Evolutionary conservation across 2,113 vertebrate species (phyloP), one percentile per base, ranked within the genome.

Genomic region (Rhinolophus ferrumequinum): DNA sequence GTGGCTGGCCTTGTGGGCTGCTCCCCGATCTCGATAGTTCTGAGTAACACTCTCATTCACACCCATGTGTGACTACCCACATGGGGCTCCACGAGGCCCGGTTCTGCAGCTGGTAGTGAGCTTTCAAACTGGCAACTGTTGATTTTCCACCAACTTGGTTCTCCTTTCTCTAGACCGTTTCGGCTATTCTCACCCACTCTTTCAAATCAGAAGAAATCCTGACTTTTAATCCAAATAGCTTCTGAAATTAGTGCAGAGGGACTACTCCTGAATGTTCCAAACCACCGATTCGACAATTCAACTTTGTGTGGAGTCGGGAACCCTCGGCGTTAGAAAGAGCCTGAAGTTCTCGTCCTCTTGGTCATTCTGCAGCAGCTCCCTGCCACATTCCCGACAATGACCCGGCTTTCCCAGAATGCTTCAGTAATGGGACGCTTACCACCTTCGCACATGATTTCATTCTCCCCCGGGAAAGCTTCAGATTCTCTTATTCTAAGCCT

Each of bases 81-180:
- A 44, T 0, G 8, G 2, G 21, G 4, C 14, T 13, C 4, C 47
- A 47, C 4, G 41, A 1, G 16, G 41, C 26, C 33, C 28, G 26
- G 28, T 30, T 44, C 1, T 35, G 4, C 1, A 10, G 22, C 22
- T 4, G 24, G 6, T 10, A 70, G 33, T 19, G 19, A 62, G 77
- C 18, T 86, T 30, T 67, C 41, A 86, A 50, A 54, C 1, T 44
- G 8, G 33, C 10, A 89, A 89, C 3, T 60, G 6, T 88, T 33
- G 62, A 58, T 52, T 4, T 58, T 38, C 6, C 7, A 58, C 75
- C 15, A 60, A 87, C 18, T 30, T 54, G 73, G 16, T 2, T 19
- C n/a, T 47, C 18, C 26, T 35, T 47, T 66, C 21, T 47, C 30
- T 75, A 88, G 28, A 85, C 6, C 13, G 1, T 33, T 86, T 56